A percentile compares a stretch with the other conserved stretches of the same genome.
Evolutionary conservation across 2,797 vertebrate genomes (phyloP).

Genomic region (Chelidonichthys spinosus): DNA sequence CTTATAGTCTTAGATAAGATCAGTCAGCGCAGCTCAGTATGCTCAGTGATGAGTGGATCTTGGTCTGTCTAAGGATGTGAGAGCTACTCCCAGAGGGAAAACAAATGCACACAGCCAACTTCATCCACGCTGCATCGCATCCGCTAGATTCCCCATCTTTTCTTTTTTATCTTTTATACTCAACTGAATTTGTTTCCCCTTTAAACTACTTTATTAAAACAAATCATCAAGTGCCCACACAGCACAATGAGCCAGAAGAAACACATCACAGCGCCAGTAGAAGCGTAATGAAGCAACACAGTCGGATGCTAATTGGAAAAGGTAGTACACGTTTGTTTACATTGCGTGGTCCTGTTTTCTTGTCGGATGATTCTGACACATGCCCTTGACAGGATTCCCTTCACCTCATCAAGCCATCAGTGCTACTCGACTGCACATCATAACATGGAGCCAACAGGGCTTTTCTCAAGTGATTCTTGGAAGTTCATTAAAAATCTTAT

Average conservation of each 20-base stretch:
- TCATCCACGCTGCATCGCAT: constrained; percentile 17
- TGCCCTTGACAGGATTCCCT: constrained; percentile 18
- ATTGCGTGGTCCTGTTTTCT: constrained; percentile 6
- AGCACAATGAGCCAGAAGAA: background rate
- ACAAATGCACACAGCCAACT: constrained; percentile 35
- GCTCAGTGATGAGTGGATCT: constrained; percentile 47
- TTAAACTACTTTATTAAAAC: background rate
- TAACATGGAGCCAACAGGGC: constrained; percentile 44
- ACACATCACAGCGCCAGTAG: background rate
- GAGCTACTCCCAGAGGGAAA: constrained; percentile 47
- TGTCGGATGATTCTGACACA: constrained; percentile 8
- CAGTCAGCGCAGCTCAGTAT: constrained; percentile 34
- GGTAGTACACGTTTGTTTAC: constrained; percentile 2
- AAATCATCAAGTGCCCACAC: background rate
- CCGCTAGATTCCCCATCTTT: constrained; percentile 21
- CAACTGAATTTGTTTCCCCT: background rate
- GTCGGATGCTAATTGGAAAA: constrained; percentile 16
- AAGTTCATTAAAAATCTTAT: constrained; percentile 76
- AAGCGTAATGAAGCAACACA: constrained; percentile 11
- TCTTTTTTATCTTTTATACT: background rate
- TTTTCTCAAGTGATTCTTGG: constrained; percentile 57
- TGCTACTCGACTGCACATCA: constrained; percentile 38
- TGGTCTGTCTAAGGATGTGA: constrained; percentile 43
- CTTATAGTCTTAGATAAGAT: constrained; percentile 49
- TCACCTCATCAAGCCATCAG: constrained; percentile 31